A percentile compares a stretch with the other conserved stretches of the same genome.
phyloP scores from a whole-genome alignment of 2,797 vertebrate genomes.

The Enoplosus armatus region DNA sequence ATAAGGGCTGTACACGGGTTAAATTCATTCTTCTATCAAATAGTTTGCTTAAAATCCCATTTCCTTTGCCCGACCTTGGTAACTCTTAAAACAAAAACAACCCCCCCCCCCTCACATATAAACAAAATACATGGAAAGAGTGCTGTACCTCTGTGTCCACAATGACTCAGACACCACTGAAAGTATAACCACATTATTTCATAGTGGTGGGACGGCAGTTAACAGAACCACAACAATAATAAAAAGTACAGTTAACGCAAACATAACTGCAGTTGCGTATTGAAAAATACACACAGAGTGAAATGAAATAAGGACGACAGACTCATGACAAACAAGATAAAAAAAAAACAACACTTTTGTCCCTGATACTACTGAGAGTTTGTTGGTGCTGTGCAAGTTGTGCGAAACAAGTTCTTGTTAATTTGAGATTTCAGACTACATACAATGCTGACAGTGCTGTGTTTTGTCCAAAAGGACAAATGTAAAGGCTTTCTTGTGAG shows the following conservation, averaged over 20 bases:
- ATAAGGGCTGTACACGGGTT: conserved; percentile 56
- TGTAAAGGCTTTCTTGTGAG: conserved; percentile 14
- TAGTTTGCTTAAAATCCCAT: conserved; percentile 39
- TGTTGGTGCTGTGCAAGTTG: conserved; percentile 40
- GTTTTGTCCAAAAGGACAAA: conserved; percentile 48
- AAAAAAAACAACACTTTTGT: conserved; percentile 32
- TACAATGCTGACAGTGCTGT: conserved; percentile 69
- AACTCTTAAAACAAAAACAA: conserved; percentile 17
- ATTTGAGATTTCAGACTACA: conserved; percentile 40
- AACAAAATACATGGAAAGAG: conserved; percentile 54
- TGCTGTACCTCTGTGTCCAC: conserved; percentile 52
- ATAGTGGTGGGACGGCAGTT: conserved; percentile 57
- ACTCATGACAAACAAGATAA: conserved; percentile 42
- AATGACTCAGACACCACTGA: conserved; percentile 30
- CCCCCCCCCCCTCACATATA: conserved; percentile 37
- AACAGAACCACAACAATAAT: conserved; percentile 46
- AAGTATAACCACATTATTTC: conserved; percentile 21
- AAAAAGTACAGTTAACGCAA: conserved; percentile 76
- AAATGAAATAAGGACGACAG: conserved; percentile 58
- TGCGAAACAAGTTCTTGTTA: conserved; percentile 44
- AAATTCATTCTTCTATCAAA: conserved; percentile 64
- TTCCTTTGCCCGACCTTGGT: conserved; percentile 10
- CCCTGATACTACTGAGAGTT: conserved; percentile 62
- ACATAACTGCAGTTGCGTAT: conserved; percentile 63
- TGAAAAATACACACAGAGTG: conserved; percentile 70